Base-by-base conservation (phyloP, 2,113 vertebrate species). In the Brachionichthys hirsutus region DNA sequence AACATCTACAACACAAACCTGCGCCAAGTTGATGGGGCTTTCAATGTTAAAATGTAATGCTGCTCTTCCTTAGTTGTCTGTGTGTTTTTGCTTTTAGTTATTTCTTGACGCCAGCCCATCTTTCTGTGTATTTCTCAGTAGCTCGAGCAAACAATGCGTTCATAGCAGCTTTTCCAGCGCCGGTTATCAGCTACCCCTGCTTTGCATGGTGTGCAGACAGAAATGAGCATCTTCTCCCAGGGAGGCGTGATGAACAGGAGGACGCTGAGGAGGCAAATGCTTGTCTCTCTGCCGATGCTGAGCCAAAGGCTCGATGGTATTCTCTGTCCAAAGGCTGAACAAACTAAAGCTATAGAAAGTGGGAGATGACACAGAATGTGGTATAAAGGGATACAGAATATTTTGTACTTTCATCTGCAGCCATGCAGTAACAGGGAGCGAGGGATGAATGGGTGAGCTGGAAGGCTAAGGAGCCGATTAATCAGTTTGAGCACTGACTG, bases 381-480 rank as follows among this genome's bases (percentile, higher is more conserved):
- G 40, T 24, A 61, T 52, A 56, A 73, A 70, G 44, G 40, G 22
- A 50, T 14, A 20, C 22, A 1, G 11, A 60, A 42, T 42, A 15
- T 22, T 58, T 66, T 70, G 59, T 55, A 24, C 70, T 73, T 72
- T 76, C 70, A 78, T 69, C 50, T 65, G 1, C 0, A 34, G 68
- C 60, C 66, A 64, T n/a, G n/a, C 6, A 30, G 24, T 30, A 30
- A 30, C 24, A 30, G 24, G 24, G 16, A 22, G 47, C 10, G 35
- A 42, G 62, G 42, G 36, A 50, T 19, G 53, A 47, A 12, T 0
- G 56, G 54, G 64, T 14, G 47, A 71, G 57, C 46, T 20, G 30
- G 1, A 36, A 67, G 72, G 51, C 24, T 44, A 44, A 63, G 40
- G 45, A 83, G 76, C 80, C 58, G 11, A 81, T 83, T 67, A 68